Conservation (phyloP, 2,113 vertebrate genomes). For the Rhadina sibilatrix region DNA sequence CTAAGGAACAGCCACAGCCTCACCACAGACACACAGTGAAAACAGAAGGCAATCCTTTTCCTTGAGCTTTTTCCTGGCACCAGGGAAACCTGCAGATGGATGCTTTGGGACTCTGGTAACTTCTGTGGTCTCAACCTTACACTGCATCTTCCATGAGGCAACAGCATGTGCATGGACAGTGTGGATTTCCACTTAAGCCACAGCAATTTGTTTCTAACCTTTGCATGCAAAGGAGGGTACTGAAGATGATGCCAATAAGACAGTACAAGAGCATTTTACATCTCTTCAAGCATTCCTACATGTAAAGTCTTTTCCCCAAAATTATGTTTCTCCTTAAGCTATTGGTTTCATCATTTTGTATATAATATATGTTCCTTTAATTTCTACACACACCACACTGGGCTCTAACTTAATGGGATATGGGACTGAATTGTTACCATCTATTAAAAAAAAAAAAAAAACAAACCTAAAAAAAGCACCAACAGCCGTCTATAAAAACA, state of each 20-base stretch:
- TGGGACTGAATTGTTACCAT: conserved; percentile 35
- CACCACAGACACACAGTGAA: neutral
- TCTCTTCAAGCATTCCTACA: conserved; percentile 28
- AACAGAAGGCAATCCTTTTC: neutral
- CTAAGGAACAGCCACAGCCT: neutral
- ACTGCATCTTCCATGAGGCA: neutral
- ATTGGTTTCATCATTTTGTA: conserved; percentile 9
- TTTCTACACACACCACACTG: conserved; percentile 35
- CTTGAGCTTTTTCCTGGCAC: neutral
- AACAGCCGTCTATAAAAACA: conserved; percentile 60
- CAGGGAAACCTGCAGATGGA: neutral
- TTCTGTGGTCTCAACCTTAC: neutral
- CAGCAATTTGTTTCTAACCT: neutral
- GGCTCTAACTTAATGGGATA: conserved; percentile 50
- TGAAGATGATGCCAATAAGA: neutral
- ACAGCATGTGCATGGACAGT: neutral
- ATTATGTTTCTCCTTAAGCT: conserved; percentile 23
- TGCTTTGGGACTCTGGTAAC: neutral
- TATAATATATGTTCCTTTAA: neutral
- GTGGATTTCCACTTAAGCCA: neutral
- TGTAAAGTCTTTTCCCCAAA: neutral
- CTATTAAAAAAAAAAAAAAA: neutral
- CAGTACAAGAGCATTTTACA: neutral
- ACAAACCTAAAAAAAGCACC: conserved; percentile 43
- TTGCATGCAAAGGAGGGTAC: neutral